phyloP scores from a whole-genome alignment of 2,797 vertebrate species.

The Morelia viridis region DNA sequence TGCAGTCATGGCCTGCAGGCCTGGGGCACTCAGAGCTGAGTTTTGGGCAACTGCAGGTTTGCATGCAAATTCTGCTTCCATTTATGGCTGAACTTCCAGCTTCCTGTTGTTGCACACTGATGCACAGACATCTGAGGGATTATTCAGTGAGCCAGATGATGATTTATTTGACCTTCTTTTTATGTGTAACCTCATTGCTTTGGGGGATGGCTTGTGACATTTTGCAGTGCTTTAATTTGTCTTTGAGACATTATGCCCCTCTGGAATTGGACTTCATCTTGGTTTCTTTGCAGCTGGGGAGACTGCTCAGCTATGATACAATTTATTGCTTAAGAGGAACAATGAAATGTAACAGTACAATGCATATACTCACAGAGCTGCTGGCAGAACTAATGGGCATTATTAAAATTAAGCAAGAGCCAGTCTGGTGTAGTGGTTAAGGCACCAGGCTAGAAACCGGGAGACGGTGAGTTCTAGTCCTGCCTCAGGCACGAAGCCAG shows the following conservation, averaged over 20 bases:
- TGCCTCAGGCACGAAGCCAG: not conserved
- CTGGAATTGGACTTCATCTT: not conserved
- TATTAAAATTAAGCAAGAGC: not conserved
- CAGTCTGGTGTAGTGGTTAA: not conserved
- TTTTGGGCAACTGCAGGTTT: not conserved
- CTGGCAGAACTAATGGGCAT: not conserved
- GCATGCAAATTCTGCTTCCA: conserved; percentile 4
- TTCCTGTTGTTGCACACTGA: not conserved
- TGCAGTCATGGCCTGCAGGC: not conserved
- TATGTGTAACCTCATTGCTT: not conserved
- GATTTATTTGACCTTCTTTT: conserved; percentile 2
- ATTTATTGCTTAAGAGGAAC: not conserved
- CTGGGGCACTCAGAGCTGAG: not conserved
- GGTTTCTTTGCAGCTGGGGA: not conserved
- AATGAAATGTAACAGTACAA: not conserved
- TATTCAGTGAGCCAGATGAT: not conserved
- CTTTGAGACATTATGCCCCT: not conserved
- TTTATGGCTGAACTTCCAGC: conserved; percentile 17
- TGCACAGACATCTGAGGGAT: not conserved
- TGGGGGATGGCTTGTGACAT: not conserved
- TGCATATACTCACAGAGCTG: not conserved
- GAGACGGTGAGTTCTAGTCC: not conserved
- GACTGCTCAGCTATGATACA: not conserved
- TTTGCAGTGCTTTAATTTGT: not conserved
- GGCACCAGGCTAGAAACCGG: not conserved